phyloP scores from a whole-genome alignment of 2,797 vertebrate species.

The Oreochromis mossambicus region DNA sequence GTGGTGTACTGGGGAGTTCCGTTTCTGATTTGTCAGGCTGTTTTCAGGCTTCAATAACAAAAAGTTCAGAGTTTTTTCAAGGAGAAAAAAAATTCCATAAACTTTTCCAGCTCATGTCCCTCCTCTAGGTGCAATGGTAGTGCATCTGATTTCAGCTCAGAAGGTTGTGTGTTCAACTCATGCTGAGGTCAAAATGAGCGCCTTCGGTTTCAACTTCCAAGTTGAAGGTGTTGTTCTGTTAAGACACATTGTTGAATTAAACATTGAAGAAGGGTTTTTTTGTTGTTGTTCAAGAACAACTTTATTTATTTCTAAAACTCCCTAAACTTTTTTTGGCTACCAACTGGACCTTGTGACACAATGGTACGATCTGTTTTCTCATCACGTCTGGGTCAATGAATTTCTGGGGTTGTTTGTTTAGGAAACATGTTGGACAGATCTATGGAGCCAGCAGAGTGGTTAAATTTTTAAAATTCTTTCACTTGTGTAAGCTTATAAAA shows the following conservation, averaged over 20 bases:
- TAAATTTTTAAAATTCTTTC: not conserved
- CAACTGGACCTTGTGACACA: not conserved
- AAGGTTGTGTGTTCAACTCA: not conserved
- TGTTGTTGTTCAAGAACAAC: not conserved
- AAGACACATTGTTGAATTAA: rapidly evolving
- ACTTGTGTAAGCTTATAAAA: no score
- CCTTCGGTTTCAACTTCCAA: rapidly evolving
- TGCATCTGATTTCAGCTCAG: not conserved
- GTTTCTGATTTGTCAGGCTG: not conserved
- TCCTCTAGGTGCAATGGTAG: not conserved
- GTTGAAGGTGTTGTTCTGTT: not conserved
- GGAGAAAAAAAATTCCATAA: not conserved
- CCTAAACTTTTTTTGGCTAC: not conserved
- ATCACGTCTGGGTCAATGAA: not conserved
- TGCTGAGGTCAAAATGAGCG: not conserved
- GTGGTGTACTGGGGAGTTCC: not conserved
- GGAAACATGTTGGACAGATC: not conserved
- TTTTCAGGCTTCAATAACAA: not conserved
- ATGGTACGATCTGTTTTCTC: not conserved
- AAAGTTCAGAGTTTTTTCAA: not conserved
- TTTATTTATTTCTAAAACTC: not conserved
- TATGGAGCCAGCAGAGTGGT: not conserved
- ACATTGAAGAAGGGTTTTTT: not conserved
- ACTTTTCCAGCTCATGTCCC: rapidly evolving
- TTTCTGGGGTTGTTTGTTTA: not conserved